These are phyloP conservation scores for Salminus brasiliensis DNA, from an alignment of 2,113 vertebrate genomes.

Conservation along the genomic window DNA sequence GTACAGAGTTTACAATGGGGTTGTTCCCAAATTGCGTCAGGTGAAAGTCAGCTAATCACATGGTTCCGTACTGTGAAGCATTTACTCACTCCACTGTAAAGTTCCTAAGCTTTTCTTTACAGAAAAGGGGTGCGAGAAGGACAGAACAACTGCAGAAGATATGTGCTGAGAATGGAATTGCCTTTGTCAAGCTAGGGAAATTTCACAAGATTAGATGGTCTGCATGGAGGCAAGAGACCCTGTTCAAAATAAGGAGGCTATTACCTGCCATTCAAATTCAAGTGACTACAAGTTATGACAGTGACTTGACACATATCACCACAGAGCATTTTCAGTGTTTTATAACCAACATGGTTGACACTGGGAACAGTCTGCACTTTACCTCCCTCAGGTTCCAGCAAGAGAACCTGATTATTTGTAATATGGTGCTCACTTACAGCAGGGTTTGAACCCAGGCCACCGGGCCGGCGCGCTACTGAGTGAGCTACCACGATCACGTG, in stretches of 20 bases:
- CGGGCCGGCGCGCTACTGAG: too few species aligned
- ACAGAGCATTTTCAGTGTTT: conserved; percentile 47
- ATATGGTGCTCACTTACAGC: too few species aligned
- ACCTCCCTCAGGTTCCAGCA: conserved; percentile 29
- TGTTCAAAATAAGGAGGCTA: conserved; percentile 41
- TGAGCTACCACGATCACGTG: too few species aligned
- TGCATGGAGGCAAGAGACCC: conserved; percentile 46
- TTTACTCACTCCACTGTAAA: conserved; percentile 19
- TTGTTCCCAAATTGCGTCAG: background rate
- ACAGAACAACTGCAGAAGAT: too few species aligned
- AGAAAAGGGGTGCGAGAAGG: conserved; percentile 18
- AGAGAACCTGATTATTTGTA: conserved; percentile 18
- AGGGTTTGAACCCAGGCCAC: too few species aligned
- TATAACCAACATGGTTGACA: conserved; percentile 37
- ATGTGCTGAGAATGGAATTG: conserved; percentile 44
- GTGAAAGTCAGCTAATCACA: conserved; percentile 39
- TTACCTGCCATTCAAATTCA: conserved; percentile 46
- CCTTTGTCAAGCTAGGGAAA: conserved; percentile 41
- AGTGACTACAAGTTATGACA: conserved; percentile 32
- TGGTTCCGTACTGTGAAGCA: conserved; percentile 40
- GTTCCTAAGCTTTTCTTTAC: conserved; percentile 16
- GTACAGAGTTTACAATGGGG: background rate
- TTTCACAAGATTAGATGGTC: conserved; percentile 46
- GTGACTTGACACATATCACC: conserved; percentile 29
- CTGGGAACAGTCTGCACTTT: background rate